Conservation (phyloP, 1,140 invertebrate genomes). For the Calephelis nemesis region DNA sequence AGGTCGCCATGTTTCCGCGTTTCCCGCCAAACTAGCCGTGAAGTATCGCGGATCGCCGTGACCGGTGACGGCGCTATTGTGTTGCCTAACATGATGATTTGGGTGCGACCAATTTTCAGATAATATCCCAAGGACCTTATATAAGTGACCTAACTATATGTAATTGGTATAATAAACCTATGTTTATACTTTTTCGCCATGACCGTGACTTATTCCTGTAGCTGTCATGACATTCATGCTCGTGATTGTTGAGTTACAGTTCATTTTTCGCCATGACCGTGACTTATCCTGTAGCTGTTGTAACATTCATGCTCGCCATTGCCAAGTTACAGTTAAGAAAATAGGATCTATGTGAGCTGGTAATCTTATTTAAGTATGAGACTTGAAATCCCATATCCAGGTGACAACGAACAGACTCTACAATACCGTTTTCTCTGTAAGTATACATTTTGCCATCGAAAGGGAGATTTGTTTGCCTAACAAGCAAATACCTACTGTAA, state of each 20-base stretch:
- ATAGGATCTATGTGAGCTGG: background rate
- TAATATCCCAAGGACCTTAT: too few species aligned
- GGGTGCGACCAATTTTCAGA: background rate
- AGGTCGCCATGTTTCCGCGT: constrained; percentile 40
- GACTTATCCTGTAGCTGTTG: too few species aligned
- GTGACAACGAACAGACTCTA: constrained; percentile 19
- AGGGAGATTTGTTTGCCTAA: too few species aligned
- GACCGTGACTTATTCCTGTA: too few species aligned
- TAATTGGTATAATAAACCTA: too few species aligned
- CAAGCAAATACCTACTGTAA: too few species aligned
- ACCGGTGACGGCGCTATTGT: constrained; percentile 18
- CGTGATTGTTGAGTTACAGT: background rate
- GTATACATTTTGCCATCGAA: too few species aligned
- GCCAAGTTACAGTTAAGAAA: background rate
- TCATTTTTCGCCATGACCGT: background rate
- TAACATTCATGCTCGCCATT: too few species aligned
- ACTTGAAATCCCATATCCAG: constrained; percentile 46
- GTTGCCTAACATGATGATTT: background rate
- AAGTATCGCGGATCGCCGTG: constrained; percentile 34
- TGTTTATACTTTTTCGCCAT: too few species aligned
- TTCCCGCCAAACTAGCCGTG: constrained; percentile 37
- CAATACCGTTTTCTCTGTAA: too few species aligned
- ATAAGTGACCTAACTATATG: too few species aligned
- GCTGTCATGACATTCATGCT: too few species aligned
- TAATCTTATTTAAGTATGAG: constrained; percentile 30